phyloP scores from a whole-genome alignment of 2,113 vertebrate species.

The Pao palembangensis region DNA sequence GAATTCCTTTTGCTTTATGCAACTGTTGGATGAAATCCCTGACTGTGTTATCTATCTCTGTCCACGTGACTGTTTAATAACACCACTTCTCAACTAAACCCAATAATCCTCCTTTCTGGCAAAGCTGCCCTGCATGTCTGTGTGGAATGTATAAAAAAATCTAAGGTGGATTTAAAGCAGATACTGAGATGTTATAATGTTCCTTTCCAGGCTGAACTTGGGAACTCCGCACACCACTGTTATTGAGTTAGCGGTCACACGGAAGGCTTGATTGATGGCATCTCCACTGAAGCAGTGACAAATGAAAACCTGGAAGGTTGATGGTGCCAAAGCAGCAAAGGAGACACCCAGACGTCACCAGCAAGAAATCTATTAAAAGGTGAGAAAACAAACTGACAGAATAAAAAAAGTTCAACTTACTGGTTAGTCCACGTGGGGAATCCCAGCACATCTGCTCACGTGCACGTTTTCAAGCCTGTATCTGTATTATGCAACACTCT shows the following conservation, averaged over 20 bases:
- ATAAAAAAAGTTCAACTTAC: no score
- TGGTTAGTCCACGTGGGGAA: no score
- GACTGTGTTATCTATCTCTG: slow-evolving; percentile 18
- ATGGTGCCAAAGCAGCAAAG: no score
- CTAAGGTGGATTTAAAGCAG: slow-evolving; percentile 20
- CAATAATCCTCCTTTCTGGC: slow-evolving; percentile 34
- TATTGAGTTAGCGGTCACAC: background rate
- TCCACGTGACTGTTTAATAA: slow-evolving; percentile 21
- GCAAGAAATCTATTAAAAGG: no score
- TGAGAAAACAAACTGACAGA: no score
- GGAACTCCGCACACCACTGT: slow-evolving; percentile 14
- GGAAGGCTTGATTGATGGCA: no score
- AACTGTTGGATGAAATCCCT: slow-evolving; percentile 9
- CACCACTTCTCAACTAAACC: slow-evolving; percentile 35
- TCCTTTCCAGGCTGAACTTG: slow-evolving; percentile 14
- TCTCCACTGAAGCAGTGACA: no score
- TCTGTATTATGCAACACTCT: no score
- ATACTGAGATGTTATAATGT: background rate
- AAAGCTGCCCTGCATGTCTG: slow-evolving; percentile 16
- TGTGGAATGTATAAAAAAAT: slow-evolving; percentile 32
- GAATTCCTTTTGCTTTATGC: background rate
- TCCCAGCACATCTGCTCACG: no score
- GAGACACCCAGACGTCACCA: no score
- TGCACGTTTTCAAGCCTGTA: no score
- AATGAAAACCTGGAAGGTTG: no score